Conservation (phyloP, 1,140 invertebrate genomes). For the Andrena cerasifolii region DNA sequence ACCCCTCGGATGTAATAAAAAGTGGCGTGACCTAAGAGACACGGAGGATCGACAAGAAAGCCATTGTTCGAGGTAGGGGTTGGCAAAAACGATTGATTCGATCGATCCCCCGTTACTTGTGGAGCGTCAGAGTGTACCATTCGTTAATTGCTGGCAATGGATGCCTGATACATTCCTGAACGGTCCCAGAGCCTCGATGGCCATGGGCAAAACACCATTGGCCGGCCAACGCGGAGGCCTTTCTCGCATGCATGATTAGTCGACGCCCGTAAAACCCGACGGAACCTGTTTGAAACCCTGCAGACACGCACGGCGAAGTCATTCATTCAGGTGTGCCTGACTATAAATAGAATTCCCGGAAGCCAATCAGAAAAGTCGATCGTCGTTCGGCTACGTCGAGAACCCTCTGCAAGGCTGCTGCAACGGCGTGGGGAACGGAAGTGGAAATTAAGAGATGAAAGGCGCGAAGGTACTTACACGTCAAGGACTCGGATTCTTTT, state of each 20-base stretch:
- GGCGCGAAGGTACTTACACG: no score
- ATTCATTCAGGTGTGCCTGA: slow-evolving; percentile 71
- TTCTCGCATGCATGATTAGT: slow-evolving; percentile 66
- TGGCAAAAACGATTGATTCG: not conserved
- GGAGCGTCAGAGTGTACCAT: not conserved
- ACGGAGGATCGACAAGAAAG: not conserved
- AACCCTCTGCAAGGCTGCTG: not conserved
- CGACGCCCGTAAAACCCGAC: slow-evolving; percentile 64
- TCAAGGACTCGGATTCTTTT: no score
- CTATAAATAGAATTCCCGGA: slow-evolving; percentile 79
- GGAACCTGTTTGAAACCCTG: slow-evolving; percentile 77
- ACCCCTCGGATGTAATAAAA: no score
- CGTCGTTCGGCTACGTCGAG: slow-evolving; percentile 33
- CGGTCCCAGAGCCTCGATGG: slow-evolving; percentile 22
- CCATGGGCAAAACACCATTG: slow-evolving; percentile 47
- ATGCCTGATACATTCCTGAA: not conserved
- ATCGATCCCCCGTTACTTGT: not conserved
- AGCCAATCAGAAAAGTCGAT: slow-evolving; percentile 69
- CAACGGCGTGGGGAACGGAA: not conserved
- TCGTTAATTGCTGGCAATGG: slow-evolving; percentile 7
- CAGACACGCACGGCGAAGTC: slow-evolving; percentile 57
- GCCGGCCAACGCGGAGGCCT: slow-evolving; percentile 40
- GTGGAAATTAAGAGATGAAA: not conserved
- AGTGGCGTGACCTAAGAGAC: not conserved
- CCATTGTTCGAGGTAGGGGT: not conserved